These are phyloP conservation scores for Penaeus vannamei DNA, from an alignment of 1,140 invertebrate genomes.

Conservation along the genomic window DNA sequence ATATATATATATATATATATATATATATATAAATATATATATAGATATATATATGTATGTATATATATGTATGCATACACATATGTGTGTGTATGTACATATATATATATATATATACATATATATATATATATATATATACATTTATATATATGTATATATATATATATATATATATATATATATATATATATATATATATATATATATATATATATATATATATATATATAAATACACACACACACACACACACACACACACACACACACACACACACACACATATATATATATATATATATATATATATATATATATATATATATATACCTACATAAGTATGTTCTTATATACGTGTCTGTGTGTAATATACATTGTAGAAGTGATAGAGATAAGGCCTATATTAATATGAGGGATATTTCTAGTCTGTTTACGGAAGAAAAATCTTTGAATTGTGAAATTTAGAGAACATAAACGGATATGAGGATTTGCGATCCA, in stretches of 20 bases:
- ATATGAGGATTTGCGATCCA: no score
- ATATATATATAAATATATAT: no score
- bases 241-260: no score
- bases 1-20: no score
- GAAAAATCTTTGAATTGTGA: no score
- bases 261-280: background rate
- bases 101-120: background rate
- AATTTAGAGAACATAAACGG: no score
- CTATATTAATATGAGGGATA: no score
- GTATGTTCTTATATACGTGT: no score
- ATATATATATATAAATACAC: constrained; percentile 23
- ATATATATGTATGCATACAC: background rate
- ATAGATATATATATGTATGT: no score
- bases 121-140: constrained; percentile 1
- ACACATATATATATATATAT: background rate
- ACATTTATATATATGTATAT: background rate
- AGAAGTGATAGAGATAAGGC: no score
- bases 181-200: constrained; percentile 26
- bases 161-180: constrained; percentile 28
- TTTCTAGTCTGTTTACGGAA: no score
- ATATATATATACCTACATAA: constrained; percentile 10
- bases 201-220: constrained; percentile 26
- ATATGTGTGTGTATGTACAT: background rate
- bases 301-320: constrained; percentile 28
- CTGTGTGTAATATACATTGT: background rate